These are phyloP conservation scores for Schizopygopsis pylzovi DNA, from an alignment of 2,797 vertebrate genomes.

Conservation along the genomic window DNA sequence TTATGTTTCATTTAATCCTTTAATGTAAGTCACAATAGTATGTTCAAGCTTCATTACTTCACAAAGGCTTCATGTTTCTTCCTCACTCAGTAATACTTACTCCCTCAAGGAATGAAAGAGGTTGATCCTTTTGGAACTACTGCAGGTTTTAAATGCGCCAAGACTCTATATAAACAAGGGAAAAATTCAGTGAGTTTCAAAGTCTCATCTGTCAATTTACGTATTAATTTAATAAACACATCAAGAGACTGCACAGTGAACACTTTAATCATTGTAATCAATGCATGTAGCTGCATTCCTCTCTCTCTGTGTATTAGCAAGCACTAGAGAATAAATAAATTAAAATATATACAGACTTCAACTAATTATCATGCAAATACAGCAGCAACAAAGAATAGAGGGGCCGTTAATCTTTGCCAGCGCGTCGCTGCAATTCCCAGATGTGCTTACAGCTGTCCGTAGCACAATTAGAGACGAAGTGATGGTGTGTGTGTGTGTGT, in stretches of 20 bases:
- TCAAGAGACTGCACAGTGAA: conserved; percentile 83
- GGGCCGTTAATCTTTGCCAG: conserved; percentile 78
- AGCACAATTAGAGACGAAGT: conserved; percentile 77
- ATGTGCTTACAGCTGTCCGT: conserved; percentile 80
- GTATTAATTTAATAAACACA: conserved; percentile 91
- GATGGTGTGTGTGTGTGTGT: conserved; percentile 51
- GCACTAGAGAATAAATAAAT: conserved; percentile 79
- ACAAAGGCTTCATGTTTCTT: conserved; percentile 25
- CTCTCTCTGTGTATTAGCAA: conserved; percentile 65
- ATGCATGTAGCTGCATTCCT: conserved; percentile 69
- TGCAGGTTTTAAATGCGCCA: conserved; percentile 61
- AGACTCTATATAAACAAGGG: conserved; percentile 51
- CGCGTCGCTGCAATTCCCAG: conserved; percentile 82
- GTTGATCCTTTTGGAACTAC: conserved; percentile 32
- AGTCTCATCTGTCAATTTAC: conserved; percentile 81
- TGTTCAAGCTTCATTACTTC: conserved; percentile 40
- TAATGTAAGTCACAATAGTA: conserved; percentile 62
- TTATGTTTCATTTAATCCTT: conserved; percentile 43
- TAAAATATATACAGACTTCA: conserved; percentile 78
- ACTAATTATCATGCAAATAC: conserved; percentile 89
- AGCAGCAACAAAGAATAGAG: conserved; percentile 76
- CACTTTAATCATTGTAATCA: conserved; percentile 86
- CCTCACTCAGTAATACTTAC: conserved; percentile 5
- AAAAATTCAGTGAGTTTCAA: conserved; percentile 69
- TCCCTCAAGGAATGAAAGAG: conserved; percentile 48